Evolutionary conservation across 2,113 vertebrate genomes (phyloP).

Genomic region (Girardinichthys multiradiatus): DNA sequence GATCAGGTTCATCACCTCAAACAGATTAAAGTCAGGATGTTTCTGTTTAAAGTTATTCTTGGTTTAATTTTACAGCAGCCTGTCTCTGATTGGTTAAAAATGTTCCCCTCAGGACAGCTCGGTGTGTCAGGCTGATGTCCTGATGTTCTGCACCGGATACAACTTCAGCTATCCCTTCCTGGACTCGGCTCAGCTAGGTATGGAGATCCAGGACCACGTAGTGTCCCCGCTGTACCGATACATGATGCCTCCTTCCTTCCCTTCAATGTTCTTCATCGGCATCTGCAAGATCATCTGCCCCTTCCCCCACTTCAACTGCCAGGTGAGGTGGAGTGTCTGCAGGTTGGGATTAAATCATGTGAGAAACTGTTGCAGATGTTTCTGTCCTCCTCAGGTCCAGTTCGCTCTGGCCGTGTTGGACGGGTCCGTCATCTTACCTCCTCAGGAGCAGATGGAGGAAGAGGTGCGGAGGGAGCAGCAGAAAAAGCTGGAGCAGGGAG

Average conservation of each 20-base stretch:
- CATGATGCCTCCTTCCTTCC: slow-evolving; percentile 77
- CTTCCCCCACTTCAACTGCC: slow-evolving; percentile 83
- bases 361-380: too few relatives aligned
- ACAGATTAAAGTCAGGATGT: background rate
- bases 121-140: slow-evolving; percentile 56
- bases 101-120: slow-evolving; percentile 66
- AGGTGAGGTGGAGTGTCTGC: slow-evolving; percentile 60
- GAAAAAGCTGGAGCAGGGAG: slow-evolving; percentile 43
- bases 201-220: slow-evolving; percentile 71
- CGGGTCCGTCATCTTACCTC: slow-evolving; percentile 59
- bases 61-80: too few relatives aligned
- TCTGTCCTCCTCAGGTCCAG: slow-evolving; percentile 57
- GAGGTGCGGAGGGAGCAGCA: slow-evolving; percentile 44
- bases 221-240: slow-evolving; percentile 78
- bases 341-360: too few relatives aligned
- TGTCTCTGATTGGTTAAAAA: background rate
- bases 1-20: too few relatives aligned
- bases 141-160: slow-evolving; percentile 86
- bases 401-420: slow-evolving; percentile 71
- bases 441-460: slow-evolving; percentile 58
- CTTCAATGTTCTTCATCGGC: slow-evolving; percentile 81
- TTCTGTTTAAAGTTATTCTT: background rate
- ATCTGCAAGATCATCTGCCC: slow-evolving; percentile 81
- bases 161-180: slow-evolving; percentile 81
- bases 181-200: slow-evolving; percentile 55